Conservation (phyloP, 2,113 vertebrate genomes). For the Aix galericulata region DNA sequence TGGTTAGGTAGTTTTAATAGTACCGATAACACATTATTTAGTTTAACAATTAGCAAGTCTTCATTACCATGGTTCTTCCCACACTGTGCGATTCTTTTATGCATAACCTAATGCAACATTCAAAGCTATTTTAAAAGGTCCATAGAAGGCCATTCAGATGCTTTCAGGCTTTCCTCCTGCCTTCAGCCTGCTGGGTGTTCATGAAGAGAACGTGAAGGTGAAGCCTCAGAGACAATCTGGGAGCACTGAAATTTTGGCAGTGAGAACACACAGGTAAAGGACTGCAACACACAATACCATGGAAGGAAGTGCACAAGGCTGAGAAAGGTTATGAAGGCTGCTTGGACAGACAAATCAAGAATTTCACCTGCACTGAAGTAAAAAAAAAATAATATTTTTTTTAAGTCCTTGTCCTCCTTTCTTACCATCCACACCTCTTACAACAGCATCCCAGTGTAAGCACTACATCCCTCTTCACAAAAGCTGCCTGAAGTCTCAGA, state of each 20-base stretch:
- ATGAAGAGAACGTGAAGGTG: not conserved
- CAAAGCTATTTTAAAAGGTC: constrained; percentile 21
- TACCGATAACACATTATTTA: not conserved
- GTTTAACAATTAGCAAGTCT: not conserved
- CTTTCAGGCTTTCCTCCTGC: not conserved
- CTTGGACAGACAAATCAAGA: not conserved
- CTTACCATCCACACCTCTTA: not conserved
- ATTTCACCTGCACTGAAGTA: not conserved
- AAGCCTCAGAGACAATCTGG: not conserved
- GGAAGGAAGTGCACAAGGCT: not conserved
- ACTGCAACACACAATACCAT: not conserved
- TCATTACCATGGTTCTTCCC: not conserved
- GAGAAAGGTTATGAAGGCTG: not conserved
- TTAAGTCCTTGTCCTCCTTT: not conserved
- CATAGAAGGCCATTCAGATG: not conserved
- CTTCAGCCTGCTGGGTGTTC: not conserved
- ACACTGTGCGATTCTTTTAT: not conserved
- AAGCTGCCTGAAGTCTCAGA: not conserved
- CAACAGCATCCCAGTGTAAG: not conserved
- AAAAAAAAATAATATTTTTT: no score
- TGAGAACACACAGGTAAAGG: not conserved
- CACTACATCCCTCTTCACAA: not conserved
- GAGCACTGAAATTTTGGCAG: not conserved
- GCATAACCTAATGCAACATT: not conserved
- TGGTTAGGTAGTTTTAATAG: not conserved